Base-by-base conservation (phyloP, 2,113 vertebrate genomes). In the Conger conger region DNA sequence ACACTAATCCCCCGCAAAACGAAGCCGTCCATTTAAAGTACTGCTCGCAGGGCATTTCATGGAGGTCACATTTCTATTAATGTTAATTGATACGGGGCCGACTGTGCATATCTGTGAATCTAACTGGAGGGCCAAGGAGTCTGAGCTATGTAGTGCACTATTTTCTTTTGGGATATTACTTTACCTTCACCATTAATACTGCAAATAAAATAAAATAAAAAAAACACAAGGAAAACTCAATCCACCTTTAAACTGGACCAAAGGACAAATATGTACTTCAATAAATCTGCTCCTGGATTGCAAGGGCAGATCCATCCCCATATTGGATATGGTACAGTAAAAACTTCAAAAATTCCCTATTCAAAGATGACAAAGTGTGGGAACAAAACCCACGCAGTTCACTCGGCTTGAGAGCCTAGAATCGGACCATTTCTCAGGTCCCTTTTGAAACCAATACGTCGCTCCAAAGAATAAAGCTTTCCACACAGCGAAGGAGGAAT, bases 61-160 rank as follows among this genome's bases (percentile, higher is more conserved):
- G 16, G 78, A 87, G 87, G 80, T 83, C 76, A 63, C 33, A 30
- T 83, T 86, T 81, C 83, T 83, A 87, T 76, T 85, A 42, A 83
- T 63, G 80, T 33, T 37, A 57, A 40, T 76, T 37, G 27, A 57
- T 9, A 18, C 68, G 2, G 17, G 18, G 6, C 30, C 68, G 77
- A 33, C 27, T 11, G 63, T n/a, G 40, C 37, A 33, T 1, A 38
- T 4, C 40, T 33, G 27, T 73, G 68, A 33, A n/a, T 73, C 68
- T 30, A n/a, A 15, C 68, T n/a, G 68, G 27, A 33, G 27, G 3
- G n/a, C 9, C 2, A 9, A 27, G 68, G 68, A 33, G 27, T 27
- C n/a, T 27, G 7, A 27, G 68, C 30, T 15, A 33, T 33, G 27
- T 30, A 73, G 68, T 33, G n/a, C n/a, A 73, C 68, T 73, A 2